These are phyloP conservation scores for Trypoxylon attenuatum DNA, from an alignment of 2,888 invertebrate species.

Conservation along the genomic window DNA sequence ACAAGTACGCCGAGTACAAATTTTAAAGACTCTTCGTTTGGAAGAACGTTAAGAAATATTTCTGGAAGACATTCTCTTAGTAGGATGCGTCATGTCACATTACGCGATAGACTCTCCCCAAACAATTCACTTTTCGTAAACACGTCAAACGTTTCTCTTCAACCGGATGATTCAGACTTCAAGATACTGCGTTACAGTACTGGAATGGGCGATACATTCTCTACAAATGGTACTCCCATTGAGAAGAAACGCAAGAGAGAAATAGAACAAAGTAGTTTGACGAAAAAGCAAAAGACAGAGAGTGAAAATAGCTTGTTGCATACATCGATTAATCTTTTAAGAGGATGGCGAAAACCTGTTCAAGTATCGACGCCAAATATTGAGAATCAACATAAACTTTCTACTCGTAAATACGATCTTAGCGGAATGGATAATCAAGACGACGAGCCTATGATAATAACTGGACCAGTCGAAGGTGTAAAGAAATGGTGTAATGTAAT, in stretches of 20 bases:
- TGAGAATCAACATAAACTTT: conserved; percentile 51
- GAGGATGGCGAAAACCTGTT: conserved; percentile 59
- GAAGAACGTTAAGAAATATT: conserved; percentile 67
- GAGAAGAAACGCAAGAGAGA: conserved; percentile 65
- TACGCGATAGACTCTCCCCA: conserved; percentile 66
- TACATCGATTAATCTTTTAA: conserved; percentile 61
- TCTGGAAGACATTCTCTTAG: conserved; percentile 67
- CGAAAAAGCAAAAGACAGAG: conserved; percentile 63
- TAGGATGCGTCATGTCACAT: conserved; percentile 63
- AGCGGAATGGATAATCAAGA: conserved; percentile 32
- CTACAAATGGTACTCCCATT: conserved; percentile 51
- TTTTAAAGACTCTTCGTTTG: conserved; percentile 64
- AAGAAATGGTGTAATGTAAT: conserved; percentile 68
- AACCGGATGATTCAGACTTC: conserved; percentile 54
- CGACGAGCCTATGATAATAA: conserved; percentile 30
- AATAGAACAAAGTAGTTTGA: conserved; percentile 29
- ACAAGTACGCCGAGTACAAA: conserved; percentile 7
- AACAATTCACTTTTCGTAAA: conserved; percentile 71
- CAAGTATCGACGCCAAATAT: conserved; percentile 63
- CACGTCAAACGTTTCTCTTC: conserved; percentile 60
- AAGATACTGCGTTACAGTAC: conserved; percentile 57
- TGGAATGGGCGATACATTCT: conserved; percentile 31
- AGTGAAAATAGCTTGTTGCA: conserved; percentile 56
- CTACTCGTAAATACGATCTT: conserved; percentile 50
- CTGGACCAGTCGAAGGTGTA: conserved; percentile 39